phyloP scores from a whole-genome alignment of 2,113 vertebrate species.

The cat (Felis catus) region F.catus_Fca126_mat1.0 CM031419.1:154242501-154243000 shows the following conservation, averaged over 20 bases:
- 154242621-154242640: background rate
- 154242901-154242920: background rate
- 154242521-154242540: background rate
- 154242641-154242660: conserved; percentile 3
- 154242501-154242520: background rate
- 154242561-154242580: background rate
- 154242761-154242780: background rate
- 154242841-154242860: background rate
- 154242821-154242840: background rate
- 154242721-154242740: background rate
- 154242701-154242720: background rate
- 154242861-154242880: background rate
- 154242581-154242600: background rate
- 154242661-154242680: background rate
- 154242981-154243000: background rate
- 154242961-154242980: background rate
- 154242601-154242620: background rate
- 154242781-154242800: background rate
- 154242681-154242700: background rate
- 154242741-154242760: background rate
- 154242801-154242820: background rate
- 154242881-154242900: background rate
- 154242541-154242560: background rate
- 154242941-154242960: background rate
- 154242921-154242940: background rate